phyloP scores from a whole-genome alignment of 2,888 invertebrate species.

The Rhingia rostrata region DNA sequence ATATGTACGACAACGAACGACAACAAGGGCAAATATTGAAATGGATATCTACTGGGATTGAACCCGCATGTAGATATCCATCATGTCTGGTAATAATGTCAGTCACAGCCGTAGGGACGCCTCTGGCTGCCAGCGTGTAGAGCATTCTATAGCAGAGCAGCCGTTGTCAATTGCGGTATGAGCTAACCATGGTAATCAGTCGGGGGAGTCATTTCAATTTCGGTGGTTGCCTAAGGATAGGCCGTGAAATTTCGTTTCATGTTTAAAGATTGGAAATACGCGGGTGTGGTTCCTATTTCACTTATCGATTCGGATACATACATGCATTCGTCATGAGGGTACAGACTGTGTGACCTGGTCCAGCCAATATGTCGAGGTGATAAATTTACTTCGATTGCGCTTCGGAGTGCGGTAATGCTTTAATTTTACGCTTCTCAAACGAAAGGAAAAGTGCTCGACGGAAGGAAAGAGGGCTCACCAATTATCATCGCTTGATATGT shows the following conservation, averaged over 20 bases:
- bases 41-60: constrained; percentile 55
- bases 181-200: constrained; percentile 55
- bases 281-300: constrained; percentile 11
- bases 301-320: not conserved
- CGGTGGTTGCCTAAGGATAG: constrained; percentile 22
- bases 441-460: no score
- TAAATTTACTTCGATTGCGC: no score
- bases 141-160: constrained; percentile 17
- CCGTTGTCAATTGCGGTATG: constrained; percentile 51
- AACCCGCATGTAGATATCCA: constrained; percentile 67
- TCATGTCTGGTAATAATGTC: constrained; percentile 64
- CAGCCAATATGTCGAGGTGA: no score
- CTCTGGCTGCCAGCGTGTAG: constrained; percentile 19
- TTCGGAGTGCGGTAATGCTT: no score
- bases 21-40: constrained; percentile 32
- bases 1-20: constrained; percentile 13
- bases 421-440: no score
- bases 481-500: no score
- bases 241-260: constrained; percentile 35
- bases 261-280: constrained; percentile 8
- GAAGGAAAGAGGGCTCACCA: no score
- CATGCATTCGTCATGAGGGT: no score
- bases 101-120: constrained; percentile 54
- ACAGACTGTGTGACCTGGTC: no score
- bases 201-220: constrained; percentile 64